Evolutionary conservation across 2,113 vertebrate genomes (phyloP), one percentile per base, ranked within the genome.

Genomic region (Aramus guarauna): DNA sequence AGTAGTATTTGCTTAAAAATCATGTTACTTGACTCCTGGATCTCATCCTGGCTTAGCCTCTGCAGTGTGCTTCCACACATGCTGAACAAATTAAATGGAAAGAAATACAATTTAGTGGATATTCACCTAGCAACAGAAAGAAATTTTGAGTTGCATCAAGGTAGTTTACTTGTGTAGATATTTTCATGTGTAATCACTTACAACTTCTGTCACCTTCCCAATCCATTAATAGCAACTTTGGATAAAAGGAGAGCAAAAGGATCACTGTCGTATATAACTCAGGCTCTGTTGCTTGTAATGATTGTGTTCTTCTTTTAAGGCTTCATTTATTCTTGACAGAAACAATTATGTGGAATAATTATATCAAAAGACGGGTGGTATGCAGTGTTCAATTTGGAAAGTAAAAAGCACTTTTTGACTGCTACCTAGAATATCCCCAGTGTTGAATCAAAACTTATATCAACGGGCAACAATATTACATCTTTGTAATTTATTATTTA

Each of bases 301-400:
- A 97, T 88, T 92, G 56, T 89, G 86, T 96, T 98, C 86, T 97
- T 96, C 92, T 96, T 98, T 98, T 97, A 98, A 98, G 71, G 93
- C 94, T 98, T 98, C 91, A 97, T 98, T 97, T 97, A 95, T 97
- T 98, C 94, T 96, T 98, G 96, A 97, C 94, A 98, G 94, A 98
- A 97, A 97, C 85, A 98, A 97, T 97, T 97, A 97, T 77, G 83
- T 97, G 93, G 96, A 97, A 96, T 97, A 98, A 98, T 97, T 98
- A 97, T 96, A 97, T 97, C 15, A 84, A 97, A 97, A 98, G 74
- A 69, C 89, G 95, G 64, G 90, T 96, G 89, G 78, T 94, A 95
- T 93, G 69, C 53, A 95, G 53, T 95, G 60, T 85, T 96, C 85
- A 97, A 72, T 95, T 94, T 95, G 74, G 80, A 96, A 97, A 94